Evolutionary conservation across 2,113 vertebrate species (phyloP), one percentile per base, ranked within the genome.

Genomic region (Limnothrissa miodon): DNA sequence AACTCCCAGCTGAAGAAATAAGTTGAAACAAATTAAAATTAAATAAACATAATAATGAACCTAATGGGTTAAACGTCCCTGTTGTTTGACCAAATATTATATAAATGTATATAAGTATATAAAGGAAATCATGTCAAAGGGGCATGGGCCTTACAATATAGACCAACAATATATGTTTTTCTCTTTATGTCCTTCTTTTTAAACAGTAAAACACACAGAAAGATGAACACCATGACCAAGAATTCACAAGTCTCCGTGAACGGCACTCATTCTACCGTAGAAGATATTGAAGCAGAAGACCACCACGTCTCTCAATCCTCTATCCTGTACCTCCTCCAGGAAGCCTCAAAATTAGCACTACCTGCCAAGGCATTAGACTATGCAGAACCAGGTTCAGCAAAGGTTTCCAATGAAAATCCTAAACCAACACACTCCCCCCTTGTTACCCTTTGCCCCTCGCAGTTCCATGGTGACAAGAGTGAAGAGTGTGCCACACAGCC

Each of bases 271-370:
- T 87, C 25, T 39, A 21, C 80, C 44, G 45, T 17, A 25, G 90
- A 92, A 3, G 87, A 90, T 62, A 39, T 79, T 36, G 81, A 89
- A 11, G 25, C 66, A 36, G 53, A 84, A 81, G 83, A 86, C 51
- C 53, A 44, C 33, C 82, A 79, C 39, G 86, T 81, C 25, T 85
- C 93, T 0, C 87, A 86, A 78, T 91, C 92, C 78, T 89, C 92
- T 1, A 91, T 95, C 62, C 85, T 95, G 39, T 91, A 91, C 84
- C 93, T 95, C 81, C 90, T 95, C 51, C 94, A 92, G 82, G 95
- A 96, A 87, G 93, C 93, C 29, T 93, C 94, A 9, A 95, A 92
- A 56, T 88, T 94, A 4, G 85, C 87, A 0, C 82, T 91, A 23
- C 91, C 93, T 1, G 45, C 66, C 39, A 89, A 88, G 45, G 78